These are phyloP conservation scores for Sphenodon punctatus DNA, from an alignment of 2,797 vertebrate genomes.

Conservation along the genomic window DNA sequence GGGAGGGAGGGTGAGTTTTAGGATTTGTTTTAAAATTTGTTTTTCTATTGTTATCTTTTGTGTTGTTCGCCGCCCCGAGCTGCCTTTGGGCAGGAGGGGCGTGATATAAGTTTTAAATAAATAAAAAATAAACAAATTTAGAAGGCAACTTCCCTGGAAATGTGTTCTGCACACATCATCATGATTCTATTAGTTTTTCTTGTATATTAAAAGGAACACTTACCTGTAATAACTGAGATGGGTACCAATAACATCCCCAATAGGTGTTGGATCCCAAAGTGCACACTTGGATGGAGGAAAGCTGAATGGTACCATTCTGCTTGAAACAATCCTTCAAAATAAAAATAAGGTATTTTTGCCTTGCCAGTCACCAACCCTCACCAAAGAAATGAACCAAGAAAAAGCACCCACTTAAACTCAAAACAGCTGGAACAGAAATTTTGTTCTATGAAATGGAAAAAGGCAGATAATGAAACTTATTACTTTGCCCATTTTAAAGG, in stretches of 20 bases:
- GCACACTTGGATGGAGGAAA: slow-evolving; percentile 88
- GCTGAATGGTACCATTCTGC: slow-evolving; percentile 77
- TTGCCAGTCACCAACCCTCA: no score
- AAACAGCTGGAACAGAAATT: background rate
- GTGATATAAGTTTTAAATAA: no score
- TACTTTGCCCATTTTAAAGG: background rate
- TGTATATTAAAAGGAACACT: background rate
- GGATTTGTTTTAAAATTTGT: no score
- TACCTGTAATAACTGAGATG: slow-evolving; percentile 88
- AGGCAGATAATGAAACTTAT: background rate
- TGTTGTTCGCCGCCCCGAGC: no score
- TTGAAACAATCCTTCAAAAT: slow-evolving; percentile 50
- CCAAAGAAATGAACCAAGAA: background rate
- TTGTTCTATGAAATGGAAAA: background rate
- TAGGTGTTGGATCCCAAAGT: slow-evolving; percentile 87
- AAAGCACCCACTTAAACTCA: background rate
- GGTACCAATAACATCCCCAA: slow-evolving; percentile 79
- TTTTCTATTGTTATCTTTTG: no score
- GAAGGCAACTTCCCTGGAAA: background rate
- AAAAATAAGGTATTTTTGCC: background rate
- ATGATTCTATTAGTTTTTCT: background rate
- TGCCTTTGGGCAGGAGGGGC: no score
- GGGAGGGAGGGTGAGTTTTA: no score
- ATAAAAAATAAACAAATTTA: no score
- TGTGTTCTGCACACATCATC: background rate